These are phyloP conservation scores for Dasysyrphus tricinctus DNA, from an alignment of 2,888 invertebrate genomes.

Conservation along the genomic window DNA sequence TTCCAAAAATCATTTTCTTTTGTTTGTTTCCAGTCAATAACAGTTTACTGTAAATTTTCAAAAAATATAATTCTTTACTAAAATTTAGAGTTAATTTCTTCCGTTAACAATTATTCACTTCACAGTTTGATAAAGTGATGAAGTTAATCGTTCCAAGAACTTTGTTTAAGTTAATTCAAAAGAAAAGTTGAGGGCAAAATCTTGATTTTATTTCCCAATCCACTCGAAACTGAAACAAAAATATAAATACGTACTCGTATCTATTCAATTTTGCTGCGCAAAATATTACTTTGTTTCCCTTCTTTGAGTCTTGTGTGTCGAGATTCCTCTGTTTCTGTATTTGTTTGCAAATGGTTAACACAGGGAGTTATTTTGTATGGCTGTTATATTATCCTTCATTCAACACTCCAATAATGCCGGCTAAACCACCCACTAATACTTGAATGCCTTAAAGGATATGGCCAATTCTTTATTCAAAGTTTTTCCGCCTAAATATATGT, in stretches of 20 bases:
- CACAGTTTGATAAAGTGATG: not conserved
- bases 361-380: slow-evolving; percentile 62
- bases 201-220: slow-evolving; percentile 9
- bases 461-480: slow-evolving; percentile 45
- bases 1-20: too few species aligned
- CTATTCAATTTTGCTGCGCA: slow-evolving; percentile 21
- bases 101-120: too few species aligned
- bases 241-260: not conserved
- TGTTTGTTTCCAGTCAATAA: too few species aligned
- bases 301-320: slow-evolving; percentile 15
- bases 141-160: not conserved
- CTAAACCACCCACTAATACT: slow-evolving; percentile 30
- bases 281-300: not conserved
- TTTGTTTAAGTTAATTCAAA: not conserved
- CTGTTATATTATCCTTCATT: slow-evolving; percentile 49
- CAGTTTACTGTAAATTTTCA: too few species aligned
- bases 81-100: too few species aligned
- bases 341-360: slow-evolving; percentile 61
- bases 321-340: slow-evolving; percentile 44
- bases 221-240: slow-evolving; percentile 1
- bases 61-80: too few species aligned
- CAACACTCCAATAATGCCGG: slow-evolving; percentile 23
- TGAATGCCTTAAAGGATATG: slow-evolving; percentile 51
- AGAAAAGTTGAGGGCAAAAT: not conserved
- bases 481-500: slow-evolving; percentile 11